Evolutionary conservation across 2,888 invertebrate species (phyloP).

Genomic region (Arge pagana): DNA sequence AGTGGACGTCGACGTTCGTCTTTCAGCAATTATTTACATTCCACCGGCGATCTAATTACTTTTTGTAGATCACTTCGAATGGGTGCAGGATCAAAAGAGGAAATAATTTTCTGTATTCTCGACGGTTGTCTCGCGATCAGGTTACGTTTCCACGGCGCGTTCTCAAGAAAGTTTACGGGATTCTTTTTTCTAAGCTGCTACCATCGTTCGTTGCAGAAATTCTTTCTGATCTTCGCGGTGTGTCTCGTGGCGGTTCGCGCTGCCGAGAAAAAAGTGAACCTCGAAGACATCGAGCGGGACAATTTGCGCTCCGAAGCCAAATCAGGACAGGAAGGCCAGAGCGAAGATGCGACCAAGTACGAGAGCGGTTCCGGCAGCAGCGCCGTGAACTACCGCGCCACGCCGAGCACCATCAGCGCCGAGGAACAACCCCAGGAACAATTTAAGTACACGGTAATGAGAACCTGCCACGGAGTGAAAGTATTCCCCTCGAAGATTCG

Average conservation of each 20-base stretch:
- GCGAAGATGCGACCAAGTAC: slow-evolving; percentile 37
- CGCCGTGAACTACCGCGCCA: slow-evolving; percentile 31
- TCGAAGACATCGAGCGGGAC: slow-evolving; percentile 78
- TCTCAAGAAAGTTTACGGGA: no score
- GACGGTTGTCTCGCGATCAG: slow-evolving; percentile 11
- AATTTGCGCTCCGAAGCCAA: slow-evolving; percentile 66
- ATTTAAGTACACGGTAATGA: slow-evolving; percentile 31
- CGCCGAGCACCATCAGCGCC: slow-evolving; percentile 30
- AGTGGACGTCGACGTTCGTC: no score
- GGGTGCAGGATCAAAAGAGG: no score
- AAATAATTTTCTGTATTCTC: slow-evolving; percentile 1
- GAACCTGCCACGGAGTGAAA: no score
- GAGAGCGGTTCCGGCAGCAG: slow-evolving; percentile 30
- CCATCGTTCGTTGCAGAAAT: slow-evolving; percentile 37
- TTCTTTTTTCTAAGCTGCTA: no score
- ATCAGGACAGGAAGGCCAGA: slow-evolving; percentile 41
- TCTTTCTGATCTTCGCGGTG: slow-evolving; percentile 34
- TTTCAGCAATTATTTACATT: no score
- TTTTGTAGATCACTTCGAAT: no score
- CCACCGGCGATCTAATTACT: no score
- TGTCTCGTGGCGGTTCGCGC: slow-evolving; percentile 51
- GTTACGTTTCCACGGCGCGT: not conserved
- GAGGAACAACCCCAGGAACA: slow-evolving; percentile 28
- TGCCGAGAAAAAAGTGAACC: slow-evolving; percentile 68
- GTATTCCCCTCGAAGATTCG: no score